Base-by-base conservation (phyloP, 2,888 invertebrate species). In the Eupithecia vulgata region DNA sequence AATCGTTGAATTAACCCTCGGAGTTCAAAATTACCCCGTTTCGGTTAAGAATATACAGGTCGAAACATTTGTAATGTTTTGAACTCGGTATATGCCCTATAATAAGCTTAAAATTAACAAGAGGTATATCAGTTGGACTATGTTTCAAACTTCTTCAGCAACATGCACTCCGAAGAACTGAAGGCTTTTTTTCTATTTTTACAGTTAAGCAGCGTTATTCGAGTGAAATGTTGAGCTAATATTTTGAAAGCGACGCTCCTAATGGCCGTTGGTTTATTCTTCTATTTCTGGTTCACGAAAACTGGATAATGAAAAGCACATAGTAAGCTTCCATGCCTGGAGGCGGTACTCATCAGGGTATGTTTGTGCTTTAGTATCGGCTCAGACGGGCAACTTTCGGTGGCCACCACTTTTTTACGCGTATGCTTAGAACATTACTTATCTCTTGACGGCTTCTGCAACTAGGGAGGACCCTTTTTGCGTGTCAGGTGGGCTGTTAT, bases 151-250 rank as follows among this genome's bases (percentile, higher is more conserved):
- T 65, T 65, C 21, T 37, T 40, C 15, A 42, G 65, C 13, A 65
- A 40, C 65, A 21, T 65, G 40, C 65, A 65, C 72, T 70, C 59
- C 40, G 70, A 70, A 67, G 70, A 57, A 57, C 68, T 72, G 75
- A 70, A 75, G 73, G 68, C 79, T 78, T 80, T n/a, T 77, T 82
- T 73, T 68, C 66, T 71, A 64, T 76, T 75, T 75, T 48, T 59
- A 34, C 59, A 65, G 65, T 67, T 76, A 71, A 72, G 73, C 76
- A 72, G 68, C 68, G 66, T 67, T 68, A 61, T 40, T 67, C 70
- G 67, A 75, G 67, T 72, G 67, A 72, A 72, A 75, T 72, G 72
- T 68, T 70, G 70, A 75, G 75, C 70, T 72, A 75, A 75, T 70
- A 75, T 72, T 75, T 72, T 72, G 72, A 75, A 67, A 72, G 75